Base-by-base conservation (phyloP, 2,113 vertebrate genomes). In the Crotalus tigris region DNA sequence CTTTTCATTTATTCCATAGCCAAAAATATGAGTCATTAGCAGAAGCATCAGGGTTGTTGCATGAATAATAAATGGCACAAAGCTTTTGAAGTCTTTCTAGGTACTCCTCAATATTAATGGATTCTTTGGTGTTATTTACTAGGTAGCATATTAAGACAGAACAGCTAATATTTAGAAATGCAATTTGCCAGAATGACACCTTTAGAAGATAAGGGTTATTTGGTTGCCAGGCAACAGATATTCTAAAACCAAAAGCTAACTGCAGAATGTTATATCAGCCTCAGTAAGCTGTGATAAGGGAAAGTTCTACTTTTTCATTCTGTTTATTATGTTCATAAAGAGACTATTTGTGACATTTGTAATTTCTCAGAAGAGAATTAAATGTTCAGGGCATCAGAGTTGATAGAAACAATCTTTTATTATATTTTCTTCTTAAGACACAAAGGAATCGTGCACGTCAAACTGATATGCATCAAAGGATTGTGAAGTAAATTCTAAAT, bases 271-370 rank as follows among this genome's bases (percentile, higher is more conserved):
- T 96, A 92, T 96, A 92, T 96, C 94, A 96, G 96, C 96, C 96
- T 98, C 98, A 96, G 96, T 96, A 98, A 97, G 96, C 96, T 61
- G 94, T 92, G 88, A 93, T 61, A 64, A 94, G 59, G 4, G 89
- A 55, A 0, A 2, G 81, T 87, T 93, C 86, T 0, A 0, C 51
- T 51, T 94, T 29, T 54, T 91, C 64, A 91, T 53, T 24, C 29
- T 46, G 51, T 90, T 88, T 88, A 92, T 17, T 0, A 1, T 90
- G 85, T 44, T 29, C 1, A 17, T 92, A 26, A 81, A 92, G 61
- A 89, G 12, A n/a, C 92, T 94, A 46, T 88, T 0, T 0, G 69
- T 51, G 53, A 86, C n/a, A 93, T n/a, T n/a, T 92, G 8, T 6
- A 69, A 53, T 92, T 21, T 33, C 0, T 0, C 7, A 44, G 15